These are phyloP conservation scores for Saccostrea echinata DNA, from an alignment of 1,140 invertebrate species.

Conservation along the genomic window DNA sequence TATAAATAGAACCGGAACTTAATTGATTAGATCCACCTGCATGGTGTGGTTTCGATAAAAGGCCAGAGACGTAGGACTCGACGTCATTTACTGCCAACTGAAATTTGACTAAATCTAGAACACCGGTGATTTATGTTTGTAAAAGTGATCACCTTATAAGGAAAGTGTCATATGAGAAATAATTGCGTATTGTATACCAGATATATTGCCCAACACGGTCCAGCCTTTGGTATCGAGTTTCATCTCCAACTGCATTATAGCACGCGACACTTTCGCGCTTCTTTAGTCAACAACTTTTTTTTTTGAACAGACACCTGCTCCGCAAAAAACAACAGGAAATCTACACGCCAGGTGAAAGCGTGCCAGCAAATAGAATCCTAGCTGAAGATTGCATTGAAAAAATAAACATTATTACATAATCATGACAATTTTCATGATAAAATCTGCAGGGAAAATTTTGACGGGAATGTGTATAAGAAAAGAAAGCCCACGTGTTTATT, in stretches of 20 bases:
- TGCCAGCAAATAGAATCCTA: not conserved
- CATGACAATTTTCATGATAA: not conserved
- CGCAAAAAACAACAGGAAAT: not conserved
- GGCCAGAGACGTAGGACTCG: not conserved
- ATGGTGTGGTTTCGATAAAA: not conserved
- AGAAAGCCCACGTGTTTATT: no score
- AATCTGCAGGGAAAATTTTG: no score
- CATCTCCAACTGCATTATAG: not conserved
- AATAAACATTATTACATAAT: not conserved
- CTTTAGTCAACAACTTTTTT: not conserved
- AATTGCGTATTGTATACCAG: not conserved
- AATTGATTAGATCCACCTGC: not conserved
- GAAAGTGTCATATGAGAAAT: not conserved
- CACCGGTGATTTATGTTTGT: no score
- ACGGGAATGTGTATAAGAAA: no score
- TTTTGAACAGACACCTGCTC: constrained; percentile 1
- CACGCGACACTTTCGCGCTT: constrained; percentile 2
- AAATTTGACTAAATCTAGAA: not conserved
- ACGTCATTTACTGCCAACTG: not conserved
- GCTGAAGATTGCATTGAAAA: not conserved
- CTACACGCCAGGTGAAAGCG: constrained; percentile 20
- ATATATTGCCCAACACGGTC: not conserved
- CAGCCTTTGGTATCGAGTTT: not conserved
- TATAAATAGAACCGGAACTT: not conserved
- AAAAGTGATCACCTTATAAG: not conserved